A percentile compares a stretch with the other conserved stretches of the same genome.
Evolutionary conservation across 2,113 vertebrate genomes (phyloP).

Genomic region (Corapipo altera): DNA sequence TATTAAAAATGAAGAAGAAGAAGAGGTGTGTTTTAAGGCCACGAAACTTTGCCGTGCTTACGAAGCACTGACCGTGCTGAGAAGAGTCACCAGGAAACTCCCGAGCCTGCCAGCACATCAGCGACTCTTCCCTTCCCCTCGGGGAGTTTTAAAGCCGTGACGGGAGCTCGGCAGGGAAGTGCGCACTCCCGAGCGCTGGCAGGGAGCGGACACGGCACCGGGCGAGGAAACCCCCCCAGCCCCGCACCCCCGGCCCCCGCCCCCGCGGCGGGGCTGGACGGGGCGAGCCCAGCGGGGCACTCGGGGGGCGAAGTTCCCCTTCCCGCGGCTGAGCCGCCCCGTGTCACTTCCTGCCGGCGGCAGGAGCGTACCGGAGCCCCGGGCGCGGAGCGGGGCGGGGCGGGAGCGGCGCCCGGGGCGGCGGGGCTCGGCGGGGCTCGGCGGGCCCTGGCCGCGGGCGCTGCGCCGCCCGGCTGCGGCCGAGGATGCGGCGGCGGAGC

Average conservation of each 20-base stretch:
- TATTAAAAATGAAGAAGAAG: background rate
- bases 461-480: background rate
- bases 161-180: fast-evolving
- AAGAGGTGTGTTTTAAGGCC: background rate
- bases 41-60: background rate
- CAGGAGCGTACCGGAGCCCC: too few relatives aligned
- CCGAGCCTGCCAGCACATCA: background rate
- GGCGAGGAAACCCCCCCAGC: background rate
- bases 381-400: too few relatives aligned
- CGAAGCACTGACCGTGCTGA: background rate
- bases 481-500: conserved; percentile 77
- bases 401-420: too few relatives aligned
- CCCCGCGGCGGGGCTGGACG: background rate
- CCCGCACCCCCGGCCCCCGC: background rate
- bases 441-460: background rate
- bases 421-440: too few relatives aligned
- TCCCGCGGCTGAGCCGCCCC: too few relatives aligned
- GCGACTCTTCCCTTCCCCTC: background rate
- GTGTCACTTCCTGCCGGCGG: too few relatives aligned
- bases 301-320: too few relatives aligned
- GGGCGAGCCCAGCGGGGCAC: background rate
- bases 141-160: fast-evolving
- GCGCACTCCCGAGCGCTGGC: background rate
- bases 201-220: background rate
- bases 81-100: background rate